phyloP scores from a whole-genome alignment of 2,113 vertebrate species.

The Etheostoma spectabile region DNA sequence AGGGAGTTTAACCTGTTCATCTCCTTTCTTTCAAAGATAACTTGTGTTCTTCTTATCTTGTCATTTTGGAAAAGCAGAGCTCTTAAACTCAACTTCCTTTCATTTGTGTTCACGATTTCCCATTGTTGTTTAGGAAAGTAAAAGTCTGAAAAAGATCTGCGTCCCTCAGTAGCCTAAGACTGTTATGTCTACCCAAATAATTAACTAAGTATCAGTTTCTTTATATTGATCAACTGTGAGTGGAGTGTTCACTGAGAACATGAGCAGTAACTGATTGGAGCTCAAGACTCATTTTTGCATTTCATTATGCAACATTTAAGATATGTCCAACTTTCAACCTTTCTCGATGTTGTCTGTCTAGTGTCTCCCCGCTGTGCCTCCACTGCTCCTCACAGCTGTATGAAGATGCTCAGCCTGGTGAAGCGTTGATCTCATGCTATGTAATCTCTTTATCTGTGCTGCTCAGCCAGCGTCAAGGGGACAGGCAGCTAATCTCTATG shows the following conservation, averaged over 20 bases:
- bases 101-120: not conserved
- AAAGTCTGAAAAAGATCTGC: not conserved
- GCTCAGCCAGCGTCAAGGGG: conserved; percentile 41
- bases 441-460: conserved; percentile 75
- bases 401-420: conserved; percentile 3
- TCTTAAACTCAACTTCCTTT: not conserved
- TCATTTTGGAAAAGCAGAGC: not conserved
- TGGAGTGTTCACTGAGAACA: not conserved
- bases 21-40: conserved; percentile 28
- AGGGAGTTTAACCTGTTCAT: conserved; percentile 23
- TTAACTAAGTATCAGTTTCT: not conserved
- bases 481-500: conserved; percentile 69
- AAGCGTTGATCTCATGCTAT: conserved; percentile 33
- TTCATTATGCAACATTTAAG: not conserved
- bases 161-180: not conserved
- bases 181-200: not conserved
- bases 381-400: conserved; percentile 54
- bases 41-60: not conserved
- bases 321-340: not conserved
- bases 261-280: not conserved
- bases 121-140: conserved; percentile 1
- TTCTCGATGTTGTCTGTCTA: not conserved
- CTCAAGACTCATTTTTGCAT: not conserved
- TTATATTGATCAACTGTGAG: not conserved
- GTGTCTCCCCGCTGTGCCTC: not conserved